Base-by-base conservation (phyloP, 2,797 vertebrate species). In the Nannoperca obscura region DNA sequence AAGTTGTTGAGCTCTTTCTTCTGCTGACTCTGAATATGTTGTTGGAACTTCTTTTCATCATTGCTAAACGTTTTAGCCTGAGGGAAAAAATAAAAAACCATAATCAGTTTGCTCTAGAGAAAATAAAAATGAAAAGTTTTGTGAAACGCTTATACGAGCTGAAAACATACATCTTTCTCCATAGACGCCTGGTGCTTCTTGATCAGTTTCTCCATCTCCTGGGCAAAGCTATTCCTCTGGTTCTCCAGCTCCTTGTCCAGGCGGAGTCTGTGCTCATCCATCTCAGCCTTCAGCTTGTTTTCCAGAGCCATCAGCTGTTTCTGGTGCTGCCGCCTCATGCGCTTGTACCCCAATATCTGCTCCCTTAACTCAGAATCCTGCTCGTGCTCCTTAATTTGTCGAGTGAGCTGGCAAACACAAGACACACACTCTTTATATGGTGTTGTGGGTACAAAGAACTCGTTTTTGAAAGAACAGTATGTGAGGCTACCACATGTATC, bases 191-290 rank as follows among this genome's bases (percentile, higher is more conserved):
- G 97, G 89, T 99, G 98, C 92, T 99, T 99, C 93, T 99, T 99
- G 88, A 99, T 92, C 65, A 99, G 96, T 91, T 99, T 99, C 88
- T 99, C 98, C 97, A 99, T 97, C 94, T 99, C 98, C 63, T 97
- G 97, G 74, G 97, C 96, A 68, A 99, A 99, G 93, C 95, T 97
- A 81, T 97, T 99, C 88, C 97, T 96, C 84, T 99, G 98, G 55
- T 97, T 99, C 95, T 99, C 98, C 46, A 99, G 96, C 93, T 99
- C 98, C 93, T 99, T 99, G 95, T 99, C 98, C 91, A 99, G 95
- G 70, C 97, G 96, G n/a, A 99, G 97, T 74, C 97, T 95, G 89
- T 99, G 98, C 89, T 99, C 98, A 0, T 99, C 98, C 96, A 99
- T 98, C 92, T 99, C 98, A 2, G 97, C 96, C 93, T 99, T 99